Evolutionary conservation across 1,140 invertebrate genomes (phyloP).

Genomic region (Hestina assimilis): DNA sequence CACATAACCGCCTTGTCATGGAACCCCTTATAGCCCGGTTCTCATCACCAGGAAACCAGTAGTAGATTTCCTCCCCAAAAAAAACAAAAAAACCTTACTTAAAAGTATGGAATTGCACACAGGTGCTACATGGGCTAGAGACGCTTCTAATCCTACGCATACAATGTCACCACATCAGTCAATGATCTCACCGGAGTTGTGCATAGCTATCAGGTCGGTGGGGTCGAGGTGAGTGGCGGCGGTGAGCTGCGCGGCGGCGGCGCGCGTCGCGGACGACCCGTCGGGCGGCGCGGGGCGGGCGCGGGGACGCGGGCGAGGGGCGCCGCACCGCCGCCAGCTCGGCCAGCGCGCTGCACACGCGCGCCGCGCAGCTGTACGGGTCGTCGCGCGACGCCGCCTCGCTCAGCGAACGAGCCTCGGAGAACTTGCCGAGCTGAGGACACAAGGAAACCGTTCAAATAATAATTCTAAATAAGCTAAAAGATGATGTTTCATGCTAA

Average conservation of each 20-base stretch:
- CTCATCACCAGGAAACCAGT: too few species aligned
- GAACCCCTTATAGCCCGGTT: too few species aligned
- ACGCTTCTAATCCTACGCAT: too few species aligned
- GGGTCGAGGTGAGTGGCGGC: constrained; percentile 64
- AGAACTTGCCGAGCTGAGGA: constrained; percentile 54
- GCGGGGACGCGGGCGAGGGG: constrained; percentile 12
- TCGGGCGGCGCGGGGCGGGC: constrained; percentile 21
- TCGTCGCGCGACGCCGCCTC: constrained; percentile 59
- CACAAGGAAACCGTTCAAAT: not conserved
- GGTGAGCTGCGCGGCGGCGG: constrained; percentile 37
- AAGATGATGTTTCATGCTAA: not conserved
- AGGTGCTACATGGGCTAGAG: too few species aligned
- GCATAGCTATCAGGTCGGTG: constrained; percentile 59
- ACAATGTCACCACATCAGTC: too few species aligned
- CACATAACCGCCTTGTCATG: too few species aligned
- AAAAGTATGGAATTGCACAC: too few species aligned
- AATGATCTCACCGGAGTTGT: constrained; percentile 48
- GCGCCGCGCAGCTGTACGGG: constrained; percentile 59
- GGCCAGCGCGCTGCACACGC: constrained; percentile 36
- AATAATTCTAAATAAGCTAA: not conserved
- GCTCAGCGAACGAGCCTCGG: constrained; percentile 50
- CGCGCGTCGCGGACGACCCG: constrained; percentile 18
- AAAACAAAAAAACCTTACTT: too few species aligned
- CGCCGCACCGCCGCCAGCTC: constrained; percentile 26
- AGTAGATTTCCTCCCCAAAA: too few species aligned